These are phyloP conservation scores for Archaeoteleia sp. DNA, from an alignment of 2,888 invertebrate species.

Conservation along the genomic window DNA sequence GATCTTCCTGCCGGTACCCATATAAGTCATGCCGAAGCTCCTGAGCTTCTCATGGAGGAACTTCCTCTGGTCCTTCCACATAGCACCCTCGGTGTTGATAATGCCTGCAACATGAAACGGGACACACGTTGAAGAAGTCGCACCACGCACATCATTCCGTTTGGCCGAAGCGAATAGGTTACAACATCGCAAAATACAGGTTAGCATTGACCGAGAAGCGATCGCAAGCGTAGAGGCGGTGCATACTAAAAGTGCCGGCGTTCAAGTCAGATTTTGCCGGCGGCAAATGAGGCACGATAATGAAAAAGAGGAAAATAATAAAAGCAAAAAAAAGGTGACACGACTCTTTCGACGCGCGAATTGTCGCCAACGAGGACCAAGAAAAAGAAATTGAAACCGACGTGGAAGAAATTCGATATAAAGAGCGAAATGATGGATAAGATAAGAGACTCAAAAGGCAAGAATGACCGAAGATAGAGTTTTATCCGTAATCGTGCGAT, in stretches of 20 bases:
- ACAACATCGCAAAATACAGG: conserved; percentile 34
- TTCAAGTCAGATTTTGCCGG: conserved; percentile 10
- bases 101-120: conserved; percentile 80
- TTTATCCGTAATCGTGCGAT: background rate
- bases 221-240: conserved; percentile 19
- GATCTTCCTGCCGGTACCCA: conserved; percentile 86
- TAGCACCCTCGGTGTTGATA: conserved; percentile 89
- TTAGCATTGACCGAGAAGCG: conserved; percentile 48
- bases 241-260: conserved; percentile 34
- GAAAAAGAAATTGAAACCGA: too few relatives aligned
- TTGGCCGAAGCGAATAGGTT: conserved; percentile 24
- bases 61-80: conserved; percentile 93
- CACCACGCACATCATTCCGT: conserved; percentile 4
- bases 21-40: conserved; percentile 91
- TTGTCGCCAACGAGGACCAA: too few relatives aligned
- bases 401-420: too few relatives aligned
- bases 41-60: conserved; percentile 91
- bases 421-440: too few relatives aligned
- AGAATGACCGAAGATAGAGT: too few relatives aligned
- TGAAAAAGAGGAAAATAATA: background rate
- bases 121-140: conserved; percentile 10
- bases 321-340: too few relatives aligned
- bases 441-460: too few relatives aligned
- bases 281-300: conserved; percentile 3
- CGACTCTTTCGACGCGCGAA: too few relatives aligned